Conservation (phyloP, 2,113 vertebrate species). For the Ancistrus triradiatus region DNA sequence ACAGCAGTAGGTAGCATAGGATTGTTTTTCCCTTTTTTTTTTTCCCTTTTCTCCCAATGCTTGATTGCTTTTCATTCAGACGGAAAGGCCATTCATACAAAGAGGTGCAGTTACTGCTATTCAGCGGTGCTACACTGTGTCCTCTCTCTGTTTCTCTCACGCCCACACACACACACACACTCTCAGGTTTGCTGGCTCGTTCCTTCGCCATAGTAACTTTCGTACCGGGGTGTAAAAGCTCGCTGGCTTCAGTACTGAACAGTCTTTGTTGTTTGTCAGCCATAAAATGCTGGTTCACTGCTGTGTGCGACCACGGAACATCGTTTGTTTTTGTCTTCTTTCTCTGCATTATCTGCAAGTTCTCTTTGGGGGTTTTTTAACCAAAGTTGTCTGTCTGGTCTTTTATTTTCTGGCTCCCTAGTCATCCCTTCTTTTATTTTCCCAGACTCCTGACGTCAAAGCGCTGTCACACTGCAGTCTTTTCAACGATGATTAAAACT, state of each 20-base stretch:
- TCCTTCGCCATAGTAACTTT: slow-evolving; percentile 63
- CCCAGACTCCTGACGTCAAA: slow-evolving; percentile 24
- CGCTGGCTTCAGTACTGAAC: slow-evolving; percentile 32
- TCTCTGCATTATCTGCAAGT: neutral
- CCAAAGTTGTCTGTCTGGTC: neutral
- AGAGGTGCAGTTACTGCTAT: slow-evolving; percentile 47
- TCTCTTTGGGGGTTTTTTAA: neutral
- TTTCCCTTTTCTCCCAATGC: slow-evolving; percentile 41
- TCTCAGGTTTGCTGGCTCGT: slow-evolving; percentile 21
- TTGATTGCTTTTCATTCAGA: slow-evolving; percentile 52
- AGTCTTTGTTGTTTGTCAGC: slow-evolving; percentile 17
- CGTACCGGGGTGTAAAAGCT: slow-evolving; percentile 45
- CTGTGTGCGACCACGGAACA: neutral
- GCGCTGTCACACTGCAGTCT: neutral
- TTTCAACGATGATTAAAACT: neutral
- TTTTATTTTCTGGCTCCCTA: slow-evolving; percentile 8
- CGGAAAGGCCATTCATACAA: slow-evolving; percentile 54
- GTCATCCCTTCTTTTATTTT: slow-evolving; percentile 30
- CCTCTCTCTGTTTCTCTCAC: neutral
- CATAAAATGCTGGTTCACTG: neutral
- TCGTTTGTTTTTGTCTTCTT: neutral
- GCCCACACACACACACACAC: neutral
- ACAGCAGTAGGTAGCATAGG: slow-evolving; percentile 47
- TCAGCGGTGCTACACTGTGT: slow-evolving; percentile 41
- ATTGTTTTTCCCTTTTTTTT: slow-evolving; percentile 10